A percentile compares a stretch with the other conserved stretches of the same genome.
Conservation (phyloP, 2,888 invertebrate genomes). For the Megastigmus dorsalis region DNA sequence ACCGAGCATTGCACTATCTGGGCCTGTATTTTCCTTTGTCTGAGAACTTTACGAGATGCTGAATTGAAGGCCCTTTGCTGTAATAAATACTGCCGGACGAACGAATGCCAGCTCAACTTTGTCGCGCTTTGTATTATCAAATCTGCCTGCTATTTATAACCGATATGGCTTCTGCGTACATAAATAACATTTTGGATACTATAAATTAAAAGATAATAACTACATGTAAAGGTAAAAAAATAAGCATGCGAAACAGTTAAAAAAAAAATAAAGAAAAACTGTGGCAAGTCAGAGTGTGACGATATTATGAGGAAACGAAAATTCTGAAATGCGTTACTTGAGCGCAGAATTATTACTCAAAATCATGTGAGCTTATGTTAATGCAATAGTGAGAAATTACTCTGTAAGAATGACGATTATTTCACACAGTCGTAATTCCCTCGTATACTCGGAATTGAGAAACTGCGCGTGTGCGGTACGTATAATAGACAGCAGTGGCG, state of each 20-base stretch:
- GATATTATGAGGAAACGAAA: no score
- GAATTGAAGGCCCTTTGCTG: constrained; percentile 41
- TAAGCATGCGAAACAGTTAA: no score
- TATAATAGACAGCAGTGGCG: no score
- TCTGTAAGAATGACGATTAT: constrained; percentile 38
- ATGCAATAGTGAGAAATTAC: constrained; percentile 32
- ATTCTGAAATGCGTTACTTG: background rate
- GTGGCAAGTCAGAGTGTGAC: no score
- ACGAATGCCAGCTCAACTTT: no score
- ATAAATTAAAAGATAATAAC: no score
- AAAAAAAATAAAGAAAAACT: no score
- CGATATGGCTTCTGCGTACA: no score
- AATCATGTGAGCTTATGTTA: constrained; percentile 45
- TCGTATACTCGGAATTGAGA: constrained; percentile 8
- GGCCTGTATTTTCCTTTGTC: constrained; percentile 68
- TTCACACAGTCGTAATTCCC: constrained; percentile 22
- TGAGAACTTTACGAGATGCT: constrained; percentile 29
- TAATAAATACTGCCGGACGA: background rate
- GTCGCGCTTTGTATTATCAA: no score
- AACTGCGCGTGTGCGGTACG: background rate
- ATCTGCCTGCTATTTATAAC: no score
- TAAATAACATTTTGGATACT: no score
- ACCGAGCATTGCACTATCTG: constrained; percentile 52
- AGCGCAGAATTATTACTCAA: constrained; percentile 36
- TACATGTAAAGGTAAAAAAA: no score